Percentiles rank a stretch among this genome's conserved stretches.
These are phyloP conservation scores for Eupithecia abbreviata DNA, from an alignment of 2,888 invertebrate species.

Conservation along the genomic window DNA sequence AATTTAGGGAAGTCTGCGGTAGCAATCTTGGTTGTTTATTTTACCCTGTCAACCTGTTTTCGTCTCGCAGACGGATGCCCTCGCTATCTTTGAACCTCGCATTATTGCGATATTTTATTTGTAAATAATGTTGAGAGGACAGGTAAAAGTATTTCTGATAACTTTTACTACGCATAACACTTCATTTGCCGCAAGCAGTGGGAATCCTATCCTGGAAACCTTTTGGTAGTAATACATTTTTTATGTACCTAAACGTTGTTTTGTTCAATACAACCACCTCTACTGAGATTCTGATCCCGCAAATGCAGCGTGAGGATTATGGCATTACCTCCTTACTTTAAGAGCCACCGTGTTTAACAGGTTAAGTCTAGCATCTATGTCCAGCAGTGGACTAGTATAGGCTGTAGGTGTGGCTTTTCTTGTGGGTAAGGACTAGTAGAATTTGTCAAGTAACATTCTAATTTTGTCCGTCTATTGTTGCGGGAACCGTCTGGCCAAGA, in stretches of 20 bases:
- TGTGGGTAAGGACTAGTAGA: background rate
- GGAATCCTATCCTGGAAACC: too few relatives aligned
- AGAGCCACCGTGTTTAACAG: too few relatives aligned
- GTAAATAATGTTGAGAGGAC: background rate
- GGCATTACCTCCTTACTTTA: background rate
- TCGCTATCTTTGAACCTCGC: background rate
- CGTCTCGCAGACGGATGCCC: background rate
- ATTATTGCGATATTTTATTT: slow-evolving; percentile 1
- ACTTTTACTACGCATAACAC: too few relatives aligned
- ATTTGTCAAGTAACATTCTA: slow-evolving; percentile 25
- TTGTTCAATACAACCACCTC: background rate
- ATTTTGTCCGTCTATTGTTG: slow-evolving; percentile 26
- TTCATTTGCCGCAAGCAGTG: too few relatives aligned
- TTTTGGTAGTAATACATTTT: too few relatives aligned
- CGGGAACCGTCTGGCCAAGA: slow-evolving; percentile 21
- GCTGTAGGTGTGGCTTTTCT: background rate
- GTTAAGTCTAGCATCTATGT: too few relatives aligned
- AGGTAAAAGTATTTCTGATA: background rate
- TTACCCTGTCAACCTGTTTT: background rate
- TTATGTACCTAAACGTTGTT: background rate
- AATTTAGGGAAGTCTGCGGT: background rate
- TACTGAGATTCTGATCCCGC: background rate
- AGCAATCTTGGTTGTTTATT: background rate
- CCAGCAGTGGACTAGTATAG: background rate
- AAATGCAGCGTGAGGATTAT: background rate